Evolutionary conservation across 2,113 vertebrate species (phyloP).

Genomic region (Eidolon helvum): DNA sequence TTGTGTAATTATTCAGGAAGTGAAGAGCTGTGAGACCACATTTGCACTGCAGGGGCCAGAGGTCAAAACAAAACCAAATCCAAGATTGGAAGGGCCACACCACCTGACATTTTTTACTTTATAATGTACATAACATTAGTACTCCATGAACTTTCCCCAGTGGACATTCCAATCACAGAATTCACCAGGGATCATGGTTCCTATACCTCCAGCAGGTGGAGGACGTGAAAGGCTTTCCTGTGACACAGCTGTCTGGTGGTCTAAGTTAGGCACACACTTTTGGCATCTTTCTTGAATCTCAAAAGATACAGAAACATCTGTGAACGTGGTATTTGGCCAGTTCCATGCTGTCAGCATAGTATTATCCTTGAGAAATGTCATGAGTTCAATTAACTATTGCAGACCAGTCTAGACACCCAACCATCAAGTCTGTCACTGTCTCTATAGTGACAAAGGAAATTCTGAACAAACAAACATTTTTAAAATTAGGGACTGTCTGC

Average conservation of each 20-base stretch:
- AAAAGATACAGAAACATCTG: neutral
- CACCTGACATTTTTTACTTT: neutral
- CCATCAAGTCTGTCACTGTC: neutral
- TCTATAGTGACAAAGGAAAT: neutral
- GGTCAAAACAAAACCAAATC: neutral
- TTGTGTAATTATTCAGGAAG: neutral
- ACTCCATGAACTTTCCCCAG: neutral
- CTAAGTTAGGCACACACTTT: neutral
- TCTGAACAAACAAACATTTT: neutral
- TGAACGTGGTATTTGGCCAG: neutral
- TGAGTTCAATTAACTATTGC: neutral
- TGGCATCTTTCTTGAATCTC: neutral
- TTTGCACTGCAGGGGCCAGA: neutral
- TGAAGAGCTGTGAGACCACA: neutral
- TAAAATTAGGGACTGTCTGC: neutral
- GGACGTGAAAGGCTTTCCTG: neutral
- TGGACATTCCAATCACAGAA: neutral
- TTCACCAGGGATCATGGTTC: neutral
- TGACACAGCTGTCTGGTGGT: neutral
- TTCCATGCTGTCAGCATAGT: neutral
- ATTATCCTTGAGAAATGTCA: neutral
- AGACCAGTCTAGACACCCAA: neutral
- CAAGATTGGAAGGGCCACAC: neutral
- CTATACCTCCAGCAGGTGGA: neutral
- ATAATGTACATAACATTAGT: accelerated